These are phyloP conservation scores for Hetaerina titia DNA, from an alignment of 2,888 invertebrate species.

Conservation along the genomic window DNA sequence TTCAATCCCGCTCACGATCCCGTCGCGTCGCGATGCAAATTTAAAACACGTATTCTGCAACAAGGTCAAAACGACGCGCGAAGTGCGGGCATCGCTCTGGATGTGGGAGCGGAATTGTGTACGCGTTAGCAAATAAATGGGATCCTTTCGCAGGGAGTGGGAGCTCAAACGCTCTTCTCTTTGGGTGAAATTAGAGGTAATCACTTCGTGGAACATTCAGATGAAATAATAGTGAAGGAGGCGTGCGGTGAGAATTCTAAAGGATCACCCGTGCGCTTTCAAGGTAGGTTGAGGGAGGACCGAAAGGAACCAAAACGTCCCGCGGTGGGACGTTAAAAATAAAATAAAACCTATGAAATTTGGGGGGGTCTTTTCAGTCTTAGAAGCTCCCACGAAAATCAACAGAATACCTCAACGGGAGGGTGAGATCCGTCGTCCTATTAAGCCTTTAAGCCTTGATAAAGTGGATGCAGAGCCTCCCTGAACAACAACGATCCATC, in stretches of 20 bases:
- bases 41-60: background rate
- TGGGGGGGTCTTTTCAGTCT: background rate
- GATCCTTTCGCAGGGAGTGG: background rate
- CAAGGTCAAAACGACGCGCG: background rate
- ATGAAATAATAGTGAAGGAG: background rate
- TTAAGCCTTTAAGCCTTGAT: constrained; percentile 57
- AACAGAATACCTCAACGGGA: constrained; percentile 36
- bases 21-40: background rate
- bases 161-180: background rate
- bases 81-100: background rate
- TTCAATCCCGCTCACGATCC: background rate
- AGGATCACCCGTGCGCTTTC: background rate
- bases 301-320: background rate
- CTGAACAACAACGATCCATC: constrained; percentile 53
- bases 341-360: constrained; percentile 17
- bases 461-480: constrained; percentile 55
- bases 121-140: background rate
- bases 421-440: constrained; percentile 42
- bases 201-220: background rate
- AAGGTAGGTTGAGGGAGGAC: background rate
- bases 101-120: background rate
- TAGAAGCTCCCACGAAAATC: background rate
- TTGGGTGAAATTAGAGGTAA: background rate
- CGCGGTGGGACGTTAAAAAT: background rate
- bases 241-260: background rate